A percentile compares a stretch with the other conserved stretches of the same genome.
Conservation (phyloP, 2,888 invertebrate species). For the Sphaerophoria rueppellii region DNA sequence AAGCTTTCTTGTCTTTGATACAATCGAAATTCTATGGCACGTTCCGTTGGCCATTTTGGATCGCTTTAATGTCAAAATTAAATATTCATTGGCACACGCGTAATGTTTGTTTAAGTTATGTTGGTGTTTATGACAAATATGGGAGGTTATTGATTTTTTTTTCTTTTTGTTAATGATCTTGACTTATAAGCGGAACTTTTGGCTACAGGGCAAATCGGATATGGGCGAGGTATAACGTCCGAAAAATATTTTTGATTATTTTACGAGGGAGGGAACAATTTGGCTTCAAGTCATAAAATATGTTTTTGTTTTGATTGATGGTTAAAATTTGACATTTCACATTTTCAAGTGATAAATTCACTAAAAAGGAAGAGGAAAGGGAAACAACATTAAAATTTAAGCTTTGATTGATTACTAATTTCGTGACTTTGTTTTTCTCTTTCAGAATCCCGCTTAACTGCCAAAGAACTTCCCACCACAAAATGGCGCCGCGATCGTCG, state of each 20-base stretch:
- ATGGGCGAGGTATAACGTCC: slow-evolving; percentile 58
- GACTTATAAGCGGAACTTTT: slow-evolving; percentile 63
- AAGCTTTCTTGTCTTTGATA: slow-evolving; percentile 37
- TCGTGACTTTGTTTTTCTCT: slow-evolving; percentile 60
- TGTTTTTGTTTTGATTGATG: slow-evolving; percentile 24
- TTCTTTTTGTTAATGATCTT: slow-evolving; percentile 48
- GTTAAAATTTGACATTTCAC: neutral
- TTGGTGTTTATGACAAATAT: slow-evolving; percentile 29
- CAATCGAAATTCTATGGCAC: slow-evolving; percentile 56
- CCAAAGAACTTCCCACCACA: slow-evolving; percentile 86
- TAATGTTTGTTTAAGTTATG: slow-evolving; percentile 24
- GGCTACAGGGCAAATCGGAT: slow-evolving; percentile 66
- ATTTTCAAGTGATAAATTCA: too few relatives aligned
- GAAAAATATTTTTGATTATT: slow-evolving; percentile 23
- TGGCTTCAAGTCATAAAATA: slow-evolving; percentile 5
- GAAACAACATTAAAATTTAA: too few relatives aligned
- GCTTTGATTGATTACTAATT: neutral
- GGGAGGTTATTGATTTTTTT: slow-evolving; percentile 31
- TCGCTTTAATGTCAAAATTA: slow-evolving; percentile 54
- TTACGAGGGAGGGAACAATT: neutral
- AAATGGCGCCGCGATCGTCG: slow-evolving; percentile 89
- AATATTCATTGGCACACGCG: slow-evolving; percentile 66
- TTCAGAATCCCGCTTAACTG: slow-evolving; percentile 81
- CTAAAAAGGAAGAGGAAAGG: too few relatives aligned
- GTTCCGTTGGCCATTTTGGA: slow-evolving; percentile 64